A percentile compares a stretch with the other conserved stretches of the same genome.
Conservation (phyloP, 2,888 invertebrate species). For the Luffia ferchaultella region DNA sequence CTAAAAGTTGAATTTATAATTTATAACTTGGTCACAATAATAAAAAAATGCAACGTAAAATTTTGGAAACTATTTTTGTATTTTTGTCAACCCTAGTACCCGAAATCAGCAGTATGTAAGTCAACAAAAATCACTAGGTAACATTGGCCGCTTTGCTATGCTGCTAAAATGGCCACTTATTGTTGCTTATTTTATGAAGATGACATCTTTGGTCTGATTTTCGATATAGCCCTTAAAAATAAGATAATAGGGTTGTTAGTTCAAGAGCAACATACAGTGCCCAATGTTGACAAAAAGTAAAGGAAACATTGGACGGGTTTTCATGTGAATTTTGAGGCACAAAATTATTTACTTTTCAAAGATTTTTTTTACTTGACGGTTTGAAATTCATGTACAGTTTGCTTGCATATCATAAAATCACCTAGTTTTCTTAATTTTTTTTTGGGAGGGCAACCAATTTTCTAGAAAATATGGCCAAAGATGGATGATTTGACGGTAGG, state of each 20-base stretch:
- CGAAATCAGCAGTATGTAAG: constrained; percentile 3
- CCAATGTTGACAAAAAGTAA: constrained; percentile 6
- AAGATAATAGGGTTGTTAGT: constrained; percentile 4
- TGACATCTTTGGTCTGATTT: neutral
- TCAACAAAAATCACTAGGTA: constrained; percentile 3
- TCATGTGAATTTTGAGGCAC: constrained; percentile 1
- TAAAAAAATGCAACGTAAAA: no score
- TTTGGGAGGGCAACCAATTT: neutral
- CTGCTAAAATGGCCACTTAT: constrained; percentile 4
- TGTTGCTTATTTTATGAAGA: constrained; percentile 1
- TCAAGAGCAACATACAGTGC: constrained; percentile 2
- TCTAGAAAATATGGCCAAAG: neutral
- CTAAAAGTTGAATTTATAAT: no score
- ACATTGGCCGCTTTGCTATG: constrained; percentile 3
- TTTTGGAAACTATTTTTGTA: no score
- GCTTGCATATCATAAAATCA: neutral
- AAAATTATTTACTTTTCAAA: constrained; percentile 2
- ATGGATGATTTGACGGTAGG: neutral
- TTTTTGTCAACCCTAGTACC: constrained; percentile 2
- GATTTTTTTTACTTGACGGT: constrained; percentile 3
- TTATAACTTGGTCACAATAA: no score
- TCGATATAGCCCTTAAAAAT: constrained; percentile 2
- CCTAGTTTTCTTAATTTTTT: neutral
- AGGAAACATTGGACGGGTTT: constrained; percentile 4
- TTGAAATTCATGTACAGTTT: constrained; percentile 2